Conservation (phyloP, 1,140 invertebrate species). For the Globodera rostochiensis region DNA sequence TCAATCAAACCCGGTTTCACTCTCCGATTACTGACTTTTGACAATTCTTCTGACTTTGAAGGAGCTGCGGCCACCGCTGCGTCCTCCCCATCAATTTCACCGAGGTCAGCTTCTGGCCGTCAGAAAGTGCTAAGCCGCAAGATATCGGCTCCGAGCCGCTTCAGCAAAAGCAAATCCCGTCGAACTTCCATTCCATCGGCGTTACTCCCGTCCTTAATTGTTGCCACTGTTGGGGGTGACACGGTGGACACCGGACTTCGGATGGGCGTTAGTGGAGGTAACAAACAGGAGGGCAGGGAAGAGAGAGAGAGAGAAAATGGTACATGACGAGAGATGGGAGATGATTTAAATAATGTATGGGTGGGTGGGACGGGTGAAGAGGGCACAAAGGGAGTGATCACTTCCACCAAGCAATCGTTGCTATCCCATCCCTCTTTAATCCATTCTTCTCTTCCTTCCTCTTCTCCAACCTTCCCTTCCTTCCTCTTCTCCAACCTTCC, state of each 20-base stretch:
- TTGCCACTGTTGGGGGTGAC: constrained; percentile 29
- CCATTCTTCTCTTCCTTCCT: too few relatives aligned
- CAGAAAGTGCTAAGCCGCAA: constrained; percentile 5
- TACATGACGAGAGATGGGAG: not conserved
- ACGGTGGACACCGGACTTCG: constrained; percentile 22
- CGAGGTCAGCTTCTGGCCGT: not conserved
- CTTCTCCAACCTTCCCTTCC: too few relatives aligned
- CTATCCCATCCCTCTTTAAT: not conserved
- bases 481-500: too few relatives aligned
- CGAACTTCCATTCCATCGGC: constrained; percentile 21
- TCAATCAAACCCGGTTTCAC: constrained; percentile 8
- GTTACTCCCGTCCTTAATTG: constrained; percentile 21
- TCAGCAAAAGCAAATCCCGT: constrained; percentile 6
- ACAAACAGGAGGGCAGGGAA: not conserved
- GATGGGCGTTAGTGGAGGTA: constrained; percentile 17
- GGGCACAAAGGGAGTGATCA: not conserved
- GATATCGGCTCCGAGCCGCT: constrained; percentile 21
- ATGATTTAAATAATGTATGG: not conserved
- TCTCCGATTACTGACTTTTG: not conserved
- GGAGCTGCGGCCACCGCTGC: not conserved
- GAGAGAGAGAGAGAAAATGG: not conserved
- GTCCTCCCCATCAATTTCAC: not conserved
- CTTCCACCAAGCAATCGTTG: not conserved
- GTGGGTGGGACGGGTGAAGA: constrained; percentile 4
- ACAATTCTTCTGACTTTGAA: not conserved